Conservation (phyloP, 2,888 invertebrate genomes). For the Trachelus stipa region DNA sequence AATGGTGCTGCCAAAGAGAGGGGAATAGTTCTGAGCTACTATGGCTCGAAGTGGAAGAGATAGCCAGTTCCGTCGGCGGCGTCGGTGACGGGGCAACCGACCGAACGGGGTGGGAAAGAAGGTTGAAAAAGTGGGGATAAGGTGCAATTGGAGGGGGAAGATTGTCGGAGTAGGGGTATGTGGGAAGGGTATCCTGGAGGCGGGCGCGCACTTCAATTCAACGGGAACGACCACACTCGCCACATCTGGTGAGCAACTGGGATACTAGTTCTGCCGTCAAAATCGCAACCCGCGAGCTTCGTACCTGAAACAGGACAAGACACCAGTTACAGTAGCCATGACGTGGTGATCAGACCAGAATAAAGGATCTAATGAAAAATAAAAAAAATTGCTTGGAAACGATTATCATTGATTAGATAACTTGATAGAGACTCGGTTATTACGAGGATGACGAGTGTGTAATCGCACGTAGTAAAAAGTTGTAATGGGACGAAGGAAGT, state of each 20-base stretch:
- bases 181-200: constrained; percentile 59
- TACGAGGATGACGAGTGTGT: neutral
- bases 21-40: constrained; percentile 20
- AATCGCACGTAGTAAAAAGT: constrained; percentile 12
- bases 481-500: neutral
- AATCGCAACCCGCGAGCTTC: constrained; percentile 7
- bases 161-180: constrained; percentile 14
- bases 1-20: constrained; percentile 22
- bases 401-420: neutral
- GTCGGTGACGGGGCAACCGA: constrained; percentile 37
- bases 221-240: constrained; percentile 57
- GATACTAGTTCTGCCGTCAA: constrained; percentile 38
- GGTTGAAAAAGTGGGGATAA: constrained; percentile 3
- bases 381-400: neutral
- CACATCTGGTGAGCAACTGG: constrained; percentile 62
- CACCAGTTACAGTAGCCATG: neutral
- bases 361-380: neutral
- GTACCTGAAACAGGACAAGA: neutral
- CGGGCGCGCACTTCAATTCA: constrained; percentile 64
- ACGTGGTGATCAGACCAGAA: neutral
- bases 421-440: neutral
- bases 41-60: constrained; percentile 55
- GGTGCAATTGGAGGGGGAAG: constrained; percentile 19
- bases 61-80: constrained; percentile 50
- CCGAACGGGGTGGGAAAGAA: constrained; percentile 42